Conservation (phyloP, 2,888 invertebrate genomes). For the Colletes collaris region DNA sequence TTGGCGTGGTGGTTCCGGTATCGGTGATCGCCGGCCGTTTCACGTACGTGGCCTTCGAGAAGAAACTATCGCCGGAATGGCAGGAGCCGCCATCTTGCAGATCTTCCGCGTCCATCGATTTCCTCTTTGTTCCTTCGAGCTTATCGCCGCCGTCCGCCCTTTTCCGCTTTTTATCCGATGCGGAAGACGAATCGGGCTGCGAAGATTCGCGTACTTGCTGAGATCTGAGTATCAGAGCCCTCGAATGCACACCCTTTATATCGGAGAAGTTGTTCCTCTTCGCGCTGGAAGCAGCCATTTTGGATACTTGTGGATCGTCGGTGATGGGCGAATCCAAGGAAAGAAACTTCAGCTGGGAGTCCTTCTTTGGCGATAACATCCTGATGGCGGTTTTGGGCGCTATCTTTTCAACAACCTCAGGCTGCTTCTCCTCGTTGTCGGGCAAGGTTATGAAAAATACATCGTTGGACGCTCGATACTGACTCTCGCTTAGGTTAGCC, state of each 20-base stretch:
- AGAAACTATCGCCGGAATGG: slow-evolving; percentile 2
- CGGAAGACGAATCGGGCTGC: not conserved
- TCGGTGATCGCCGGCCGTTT: too few species aligned
- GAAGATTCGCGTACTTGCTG: not conserved
- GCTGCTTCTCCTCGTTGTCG: not conserved
- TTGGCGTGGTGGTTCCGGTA: too few species aligned
- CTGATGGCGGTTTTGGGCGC: slow-evolving; percentile 13
- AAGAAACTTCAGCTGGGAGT: slow-evolving; percentile 63
- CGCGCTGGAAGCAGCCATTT: not conserved
- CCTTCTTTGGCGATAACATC: slow-evolving; percentile 60
- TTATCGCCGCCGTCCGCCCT: not conserved
- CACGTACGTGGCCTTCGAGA: not conserved
- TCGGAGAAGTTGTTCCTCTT: slow-evolving; percentile 19
- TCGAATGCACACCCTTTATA: slow-evolving; percentile 1
- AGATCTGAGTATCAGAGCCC: not conserved
- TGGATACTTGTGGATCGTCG: too few species aligned
- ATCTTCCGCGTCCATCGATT: not conserved
- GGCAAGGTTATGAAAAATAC: slow-evolving; percentile 7
- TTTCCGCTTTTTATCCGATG: slow-evolving; percentile 10
- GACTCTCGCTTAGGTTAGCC: too few species aligned
- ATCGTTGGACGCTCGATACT: not conserved
- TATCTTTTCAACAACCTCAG: too few species aligned
- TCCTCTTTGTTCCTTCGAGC: not conserved
- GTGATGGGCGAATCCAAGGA: slow-evolving; percentile 21
- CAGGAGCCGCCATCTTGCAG: not conserved